Percentiles rank a stretch among this genome's conserved stretches.
phyloP scores from a whole-genome alignment of 2,888 invertebrate species.

The Cerastis rubricosa region DNA sequence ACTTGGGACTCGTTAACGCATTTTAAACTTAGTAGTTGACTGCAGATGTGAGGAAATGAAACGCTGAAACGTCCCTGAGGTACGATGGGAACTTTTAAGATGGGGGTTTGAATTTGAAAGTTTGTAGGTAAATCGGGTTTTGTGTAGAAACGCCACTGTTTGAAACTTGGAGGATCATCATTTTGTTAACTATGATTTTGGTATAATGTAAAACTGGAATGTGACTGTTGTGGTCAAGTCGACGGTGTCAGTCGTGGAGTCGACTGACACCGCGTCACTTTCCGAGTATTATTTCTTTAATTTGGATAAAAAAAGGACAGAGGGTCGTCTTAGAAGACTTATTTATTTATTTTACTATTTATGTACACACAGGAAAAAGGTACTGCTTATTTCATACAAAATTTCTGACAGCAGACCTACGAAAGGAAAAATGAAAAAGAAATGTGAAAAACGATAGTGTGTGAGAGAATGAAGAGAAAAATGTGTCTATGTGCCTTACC shows the following conservation, averaged over 20 bases:
- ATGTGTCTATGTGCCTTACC: no score
- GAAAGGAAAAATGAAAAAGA: no score
- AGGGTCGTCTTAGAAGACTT: neutral
- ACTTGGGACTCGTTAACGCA: constrained; percentile 37
- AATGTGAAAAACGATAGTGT: no score
- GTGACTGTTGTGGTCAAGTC: no score
- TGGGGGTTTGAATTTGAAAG: constrained; percentile 43
- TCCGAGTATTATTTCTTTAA: neutral
- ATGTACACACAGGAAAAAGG: no score
- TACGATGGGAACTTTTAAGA: constrained; percentile 40
- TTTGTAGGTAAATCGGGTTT: constrained; percentile 7
- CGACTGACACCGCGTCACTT: neutral
- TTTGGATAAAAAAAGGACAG: neutral
- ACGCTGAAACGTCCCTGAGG: constrained; percentile 36
- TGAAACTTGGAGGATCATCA: neutral
- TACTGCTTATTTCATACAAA: no score
- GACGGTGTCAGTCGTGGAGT: no score
- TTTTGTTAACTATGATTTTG: neutral
- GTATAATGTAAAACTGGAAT: neutral
- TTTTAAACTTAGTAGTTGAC: constrained; percentile 52
- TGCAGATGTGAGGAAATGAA: constrained; percentile 49
- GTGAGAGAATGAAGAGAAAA: no score
- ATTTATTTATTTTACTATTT: no score
- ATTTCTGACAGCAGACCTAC: no score
- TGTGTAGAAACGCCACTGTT: neutral